phyloP scores from a whole-genome alignment of 1,140 invertebrate genomes.

The Coenobita brevimanus region DNA sequence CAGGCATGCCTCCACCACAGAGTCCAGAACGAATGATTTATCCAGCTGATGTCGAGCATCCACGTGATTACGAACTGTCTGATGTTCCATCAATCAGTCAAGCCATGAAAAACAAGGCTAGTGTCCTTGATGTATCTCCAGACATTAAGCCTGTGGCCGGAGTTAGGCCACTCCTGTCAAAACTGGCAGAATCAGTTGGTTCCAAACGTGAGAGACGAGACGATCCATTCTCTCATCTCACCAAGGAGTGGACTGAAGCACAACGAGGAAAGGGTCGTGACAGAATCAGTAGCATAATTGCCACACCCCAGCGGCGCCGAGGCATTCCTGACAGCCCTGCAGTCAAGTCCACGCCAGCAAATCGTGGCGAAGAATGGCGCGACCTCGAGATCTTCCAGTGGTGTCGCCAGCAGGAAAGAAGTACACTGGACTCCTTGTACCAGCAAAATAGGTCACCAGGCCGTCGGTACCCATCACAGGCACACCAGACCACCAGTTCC shows the following conservation, averaged over 20 bases:
- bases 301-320: background rate
- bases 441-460: background rate
- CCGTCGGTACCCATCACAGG: background rate
- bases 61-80: too few relatives aligned
- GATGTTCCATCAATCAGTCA: too few relatives aligned
- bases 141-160: slow-evolving; percentile 29
- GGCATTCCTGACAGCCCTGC: background rate
- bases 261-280: background rate
- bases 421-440: slow-evolving; percentile 29
- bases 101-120: background rate
- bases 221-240: slow-evolving; percentile 44
- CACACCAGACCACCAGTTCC: too few relatives aligned
- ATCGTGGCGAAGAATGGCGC: slow-evolving; percentile 33
- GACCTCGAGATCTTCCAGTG: slow-evolving; percentile 58
- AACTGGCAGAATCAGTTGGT: background rate
- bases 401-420: slow-evolving; percentile 47
- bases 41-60: too few relatives aligned
- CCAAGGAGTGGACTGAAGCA: slow-evolving; percentile 20
- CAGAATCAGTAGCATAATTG: slow-evolving; percentile 1
- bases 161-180: slow-evolving; percentile 11
- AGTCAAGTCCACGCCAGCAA: background rate
- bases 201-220: background rate
- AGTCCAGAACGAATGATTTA: too few relatives aligned
- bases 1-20: too few relatives aligned
- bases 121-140: too few relatives aligned